Percentiles rank a stretch among this genome's conserved stretches.
Conservation (phyloP, 2,113 vertebrate species). For the Dicrurus megarhynchus region DNA sequence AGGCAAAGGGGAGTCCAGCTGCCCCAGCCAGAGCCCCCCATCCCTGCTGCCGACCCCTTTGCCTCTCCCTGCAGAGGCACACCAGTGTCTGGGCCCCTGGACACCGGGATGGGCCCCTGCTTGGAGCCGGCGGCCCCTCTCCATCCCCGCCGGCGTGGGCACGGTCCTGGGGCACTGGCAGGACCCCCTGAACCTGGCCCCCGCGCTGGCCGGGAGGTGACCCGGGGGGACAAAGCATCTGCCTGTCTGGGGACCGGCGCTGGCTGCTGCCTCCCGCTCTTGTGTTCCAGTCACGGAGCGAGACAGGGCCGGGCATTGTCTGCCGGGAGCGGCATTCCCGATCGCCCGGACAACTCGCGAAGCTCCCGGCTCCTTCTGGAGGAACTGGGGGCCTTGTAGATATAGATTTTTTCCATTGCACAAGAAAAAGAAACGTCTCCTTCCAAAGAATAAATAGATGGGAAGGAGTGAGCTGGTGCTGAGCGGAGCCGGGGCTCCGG, state of each 20-base stretch:
- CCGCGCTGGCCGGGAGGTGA: neutral
- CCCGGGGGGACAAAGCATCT: conserved; percentile 13
- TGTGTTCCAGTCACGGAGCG: conserved; percentile 22
- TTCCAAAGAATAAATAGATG: conserved; percentile 25
- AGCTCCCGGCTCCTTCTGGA: neutral
- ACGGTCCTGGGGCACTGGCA: neutral
- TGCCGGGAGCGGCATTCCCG: neutral
- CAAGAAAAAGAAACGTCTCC: neutral
- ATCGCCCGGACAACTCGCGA: neutral
- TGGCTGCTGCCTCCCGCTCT: neutral
- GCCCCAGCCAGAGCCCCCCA: neutral
- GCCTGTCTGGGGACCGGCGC: conserved; percentile 23
- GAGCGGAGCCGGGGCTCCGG: neutral
- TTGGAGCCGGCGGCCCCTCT: neutral
- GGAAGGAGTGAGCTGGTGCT: conserved; percentile 32
- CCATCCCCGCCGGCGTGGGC: neutral
- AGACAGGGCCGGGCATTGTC: conserved; percentile 50
- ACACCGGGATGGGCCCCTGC: neutral
- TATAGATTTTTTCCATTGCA: conserved; percentile 49
- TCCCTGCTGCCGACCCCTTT: neutral
- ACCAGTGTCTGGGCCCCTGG: neutral
- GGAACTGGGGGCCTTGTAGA: neutral
- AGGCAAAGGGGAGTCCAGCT: neutral
- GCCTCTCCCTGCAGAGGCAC: neutral
- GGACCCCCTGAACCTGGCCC: neutral